Evolutionary conservation across 2,888 invertebrate species (phyloP), one percentile per base, ranked within the genome.

Genomic region (Tenthredo amoena): DNA sequence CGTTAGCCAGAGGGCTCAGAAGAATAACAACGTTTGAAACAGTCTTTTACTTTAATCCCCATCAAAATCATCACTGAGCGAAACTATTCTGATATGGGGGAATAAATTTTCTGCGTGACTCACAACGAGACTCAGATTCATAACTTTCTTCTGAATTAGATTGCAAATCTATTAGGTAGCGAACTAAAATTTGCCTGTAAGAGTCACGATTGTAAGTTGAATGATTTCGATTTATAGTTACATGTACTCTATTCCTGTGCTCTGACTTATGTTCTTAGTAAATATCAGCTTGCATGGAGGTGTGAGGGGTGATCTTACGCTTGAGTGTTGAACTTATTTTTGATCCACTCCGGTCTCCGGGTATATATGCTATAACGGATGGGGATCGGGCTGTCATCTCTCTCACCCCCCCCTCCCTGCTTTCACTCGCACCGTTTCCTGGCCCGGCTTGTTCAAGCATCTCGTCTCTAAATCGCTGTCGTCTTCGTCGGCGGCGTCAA

Each of bases 311-410:
- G 37, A 71, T 21, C 37, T 21, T 6, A 71, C 18, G 71, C 37
- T 34, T 71, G 71, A 71, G 71, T 71, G 71, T 71, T n/a, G 18
- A 37, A 37, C 71, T 34, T 71, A 71, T 71, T 71, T 71, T n/a
- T 71, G 34, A 71, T 71, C 37, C 7, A 71, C 71, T 71, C 71
- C 18, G n/a, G 71, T 18, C 37, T 34, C 37, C 37, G 71, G n/a
- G 34, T 18, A 26, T 26, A 26, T 26, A 71, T 71, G 2, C n/a
- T 37, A 71, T 37, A 71, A 71, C 71, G 71, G n/a, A 71, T 71
- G n/a, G 15, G 37, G 37, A 71, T 71, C 71, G 71, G n/a, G 37
- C 37, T 37, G 71, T 71, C 71, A 37, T 71, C 71, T 71, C 71
- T 5, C 18, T n/a, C 18, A 1, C 37, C 71, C 71, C 26, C 26